Conservation (phyloP, 1,140 invertebrate species). For the Pseudomyrmex gracilis region DNA sequence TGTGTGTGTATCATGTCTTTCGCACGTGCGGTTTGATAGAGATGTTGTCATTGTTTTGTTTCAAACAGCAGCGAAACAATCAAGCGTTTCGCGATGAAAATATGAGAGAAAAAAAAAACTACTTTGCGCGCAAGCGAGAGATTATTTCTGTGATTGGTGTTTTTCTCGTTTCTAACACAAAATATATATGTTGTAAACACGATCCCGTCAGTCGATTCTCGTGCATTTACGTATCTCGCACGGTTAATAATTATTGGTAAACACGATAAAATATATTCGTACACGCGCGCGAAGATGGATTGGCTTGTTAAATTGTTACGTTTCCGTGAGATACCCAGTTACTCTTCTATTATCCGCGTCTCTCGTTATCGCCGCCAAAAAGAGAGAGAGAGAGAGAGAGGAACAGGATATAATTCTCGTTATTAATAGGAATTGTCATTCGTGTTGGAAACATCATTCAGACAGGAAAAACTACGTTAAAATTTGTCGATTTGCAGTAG, state of each 20-base stretch:
- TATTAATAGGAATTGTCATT: conserved; percentile 54
- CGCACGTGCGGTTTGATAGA: too few species aligned
- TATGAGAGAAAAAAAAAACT: not conserved
- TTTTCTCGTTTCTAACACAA: not conserved
- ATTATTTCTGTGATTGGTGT: not conserved
- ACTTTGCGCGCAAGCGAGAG: too few species aligned
- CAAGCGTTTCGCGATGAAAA: not conserved
- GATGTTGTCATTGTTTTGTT: too few species aligned
- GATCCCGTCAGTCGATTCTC: conserved; percentile 17
- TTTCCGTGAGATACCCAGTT: conserved; percentile 39
- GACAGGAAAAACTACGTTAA: conserved; percentile 47
- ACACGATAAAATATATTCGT: conserved; percentile 30
- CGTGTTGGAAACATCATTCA: conserved; percentile 48
- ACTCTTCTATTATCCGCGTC: conserved; percentile 48
- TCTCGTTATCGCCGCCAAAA: conserved; percentile 43
- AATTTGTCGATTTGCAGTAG: conserved; percentile 25
- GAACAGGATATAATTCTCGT: conserved; percentile 32
- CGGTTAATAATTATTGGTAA: conserved; percentile 35
- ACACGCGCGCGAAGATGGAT: conserved; percentile 28
- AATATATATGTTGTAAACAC: not conserved
- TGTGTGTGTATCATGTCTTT: too few species aligned
- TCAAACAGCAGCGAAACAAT: too few species aligned
- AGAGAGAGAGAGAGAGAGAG: not conserved
- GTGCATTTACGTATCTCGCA: conserved; percentile 2
- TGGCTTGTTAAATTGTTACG: conserved; percentile 53